Evolutionary conservation across 2,797 vertebrate species (phyloP), one percentile per base, ranked within the genome.

Genomic region (Catamblyrhynchus diadema): DNA sequence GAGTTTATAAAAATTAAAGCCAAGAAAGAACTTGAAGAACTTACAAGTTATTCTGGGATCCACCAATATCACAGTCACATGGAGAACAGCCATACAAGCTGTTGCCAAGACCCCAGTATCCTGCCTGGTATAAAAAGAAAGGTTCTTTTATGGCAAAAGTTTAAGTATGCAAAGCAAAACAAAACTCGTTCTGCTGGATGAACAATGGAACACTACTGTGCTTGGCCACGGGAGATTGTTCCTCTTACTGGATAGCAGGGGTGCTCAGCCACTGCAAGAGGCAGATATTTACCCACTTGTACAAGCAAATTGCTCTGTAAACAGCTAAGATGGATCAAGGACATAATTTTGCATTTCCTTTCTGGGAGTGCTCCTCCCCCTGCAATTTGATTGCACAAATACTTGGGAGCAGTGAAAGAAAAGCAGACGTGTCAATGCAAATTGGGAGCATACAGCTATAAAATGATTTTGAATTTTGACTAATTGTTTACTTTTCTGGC

Each of bases 1-100:
- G 27, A 48, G 16, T 75, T 91, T 62, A 42, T 21, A 83, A 84
- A 72, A 88, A 50, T 30, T 65, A 70, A 88, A 94, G 66, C 39
- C 8, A 73, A 78, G 42, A 81, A 73, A 83, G 14, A 72, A 73
- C 28, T 47, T 57, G 28, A 75, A 83, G 33, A 60, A 54, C 20
- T 88, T 98, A 99, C 98, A 56, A 51, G 78, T 94, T 97, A 88
- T 96, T 97, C 47, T 96, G 97, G 72, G 99, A 98, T 93, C 98
- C 99, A 90, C 99, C 98, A 16, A 98, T 95, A 74, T 99, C 98
- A 98, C 99, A 99, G 93, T 98, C 97, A 83, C 99, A 99, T 1
- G 98, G 98, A 71, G 97, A 97, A 96, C 99, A 99, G 74, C 97
- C 97, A 61, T 97, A 94, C 33, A 94, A 81, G 6, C 98, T 98